These are phyloP conservation scores for Eretmocerus hayati DNA, from an alignment of 2,888 invertebrate species.

Conservation along the genomic window DNA sequence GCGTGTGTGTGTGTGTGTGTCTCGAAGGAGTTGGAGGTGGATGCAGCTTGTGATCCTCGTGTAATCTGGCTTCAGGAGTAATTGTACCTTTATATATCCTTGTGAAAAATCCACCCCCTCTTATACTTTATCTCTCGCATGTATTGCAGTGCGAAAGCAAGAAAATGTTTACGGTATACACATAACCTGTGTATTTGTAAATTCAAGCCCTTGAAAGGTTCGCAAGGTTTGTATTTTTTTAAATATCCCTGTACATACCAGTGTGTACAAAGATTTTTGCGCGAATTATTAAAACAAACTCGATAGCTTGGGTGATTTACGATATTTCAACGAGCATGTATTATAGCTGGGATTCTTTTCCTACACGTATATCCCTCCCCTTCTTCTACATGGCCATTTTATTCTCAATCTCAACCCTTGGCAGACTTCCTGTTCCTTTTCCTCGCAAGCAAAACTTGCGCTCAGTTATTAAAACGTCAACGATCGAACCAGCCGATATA, in stretches of 20 bases:
- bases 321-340: neutral
- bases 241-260: no score
- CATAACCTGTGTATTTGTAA: no score
- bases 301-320: neutral
- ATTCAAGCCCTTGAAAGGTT: no score
- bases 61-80: conserved; percentile 42
- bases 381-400: neutral
- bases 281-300: conserved; percentile 17
- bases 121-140: neutral
- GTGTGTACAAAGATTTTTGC: conserved; percentile 7
- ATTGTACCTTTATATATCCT: conserved; percentile 45
- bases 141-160: no score
- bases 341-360: no score
- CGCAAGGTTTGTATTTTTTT: no score
- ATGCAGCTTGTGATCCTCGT: conserved; percentile 33
- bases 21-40: conserved; percentile 28
- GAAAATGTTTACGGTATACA: no score
- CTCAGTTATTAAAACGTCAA: conserved; percentile 3
- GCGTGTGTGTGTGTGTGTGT: no score
- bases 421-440: neutral
- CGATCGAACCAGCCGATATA: neutral
- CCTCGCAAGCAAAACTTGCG: neutral
- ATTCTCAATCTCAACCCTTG: neutral
- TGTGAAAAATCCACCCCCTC: neutral
- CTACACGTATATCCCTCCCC: neutral